Evolutionary conservation across 2,113 vertebrate genomes (phyloP).

Genomic region (chimpanzee (Pan troglodytes)): NHGRI_mPanTro3-v2.1_pri NC_072402.2:160269501-160270000

Average conservation of each 20-base stretch:
- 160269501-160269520: no score
- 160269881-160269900: background rate
- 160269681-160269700: background rate
- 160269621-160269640: background rate
- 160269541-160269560: no score
- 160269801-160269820: background rate
- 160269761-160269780: background rate
- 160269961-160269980: background rate
- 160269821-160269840: background rate
- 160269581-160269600: no score
- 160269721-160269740: background rate
- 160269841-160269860: background rate
- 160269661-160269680: background rate
- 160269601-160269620: background rate
- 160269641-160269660: background rate
- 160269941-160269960: background rate
- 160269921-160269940: background rate
- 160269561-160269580: no score
- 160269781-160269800: background rate
- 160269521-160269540: no score
- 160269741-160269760: background rate
- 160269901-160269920: background rate
- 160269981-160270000: background rate
- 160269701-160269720: background rate
- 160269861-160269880: background rate